phyloP scores from a whole-genome alignment of 2,888 invertebrate species.

The Stomorhina lunata region DNA sequence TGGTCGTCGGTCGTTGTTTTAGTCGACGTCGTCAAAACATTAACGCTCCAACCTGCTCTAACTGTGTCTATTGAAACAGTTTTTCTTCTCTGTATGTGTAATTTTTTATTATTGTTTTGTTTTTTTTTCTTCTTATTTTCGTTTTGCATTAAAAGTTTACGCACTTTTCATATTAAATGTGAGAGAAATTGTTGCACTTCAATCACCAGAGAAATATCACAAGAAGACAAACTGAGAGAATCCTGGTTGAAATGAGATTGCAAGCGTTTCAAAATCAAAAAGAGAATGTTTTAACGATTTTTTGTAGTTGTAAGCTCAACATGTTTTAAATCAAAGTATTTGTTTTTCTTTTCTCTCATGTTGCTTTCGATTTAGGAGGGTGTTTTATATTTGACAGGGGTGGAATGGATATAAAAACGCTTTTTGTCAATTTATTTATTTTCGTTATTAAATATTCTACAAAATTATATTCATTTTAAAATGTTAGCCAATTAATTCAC shows the following conservation, averaged over 20 bases:
- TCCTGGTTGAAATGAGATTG: not conserved
- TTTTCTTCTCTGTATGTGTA: constrained; percentile 12
- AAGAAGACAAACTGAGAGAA: not conserved
- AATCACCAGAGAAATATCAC: constrained; percentile 35
- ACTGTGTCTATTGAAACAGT: not conserved
- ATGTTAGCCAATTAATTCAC: too few species aligned
- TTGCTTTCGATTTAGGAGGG: not conserved
- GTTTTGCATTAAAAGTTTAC: constrained; percentile 42
- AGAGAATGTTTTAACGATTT: not conserved
- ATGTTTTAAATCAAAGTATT: constrained; percentile 50
- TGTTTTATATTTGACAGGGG: constrained; percentile 35
- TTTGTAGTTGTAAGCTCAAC: constrained; percentile 23
- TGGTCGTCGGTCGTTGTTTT: constrained; percentile 64
- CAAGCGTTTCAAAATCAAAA: not conserved
- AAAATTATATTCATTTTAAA: too few species aligned
- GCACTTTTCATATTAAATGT: constrained; percentile 26
- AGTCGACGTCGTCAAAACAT: constrained; percentile 63
- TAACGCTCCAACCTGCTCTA: constrained; percentile 36
- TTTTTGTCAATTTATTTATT: not conserved
- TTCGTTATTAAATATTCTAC: too few species aligned
- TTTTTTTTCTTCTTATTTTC: too few species aligned
- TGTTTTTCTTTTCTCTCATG: not conserved
- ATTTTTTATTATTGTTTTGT: constrained; percentile 27
- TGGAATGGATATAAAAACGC: constrained; percentile 14
- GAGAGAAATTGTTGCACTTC: constrained; percentile 35